Base-by-base conservation (phyloP, 1,140 invertebrate species). In the Neodiprion lecontei region DNA sequence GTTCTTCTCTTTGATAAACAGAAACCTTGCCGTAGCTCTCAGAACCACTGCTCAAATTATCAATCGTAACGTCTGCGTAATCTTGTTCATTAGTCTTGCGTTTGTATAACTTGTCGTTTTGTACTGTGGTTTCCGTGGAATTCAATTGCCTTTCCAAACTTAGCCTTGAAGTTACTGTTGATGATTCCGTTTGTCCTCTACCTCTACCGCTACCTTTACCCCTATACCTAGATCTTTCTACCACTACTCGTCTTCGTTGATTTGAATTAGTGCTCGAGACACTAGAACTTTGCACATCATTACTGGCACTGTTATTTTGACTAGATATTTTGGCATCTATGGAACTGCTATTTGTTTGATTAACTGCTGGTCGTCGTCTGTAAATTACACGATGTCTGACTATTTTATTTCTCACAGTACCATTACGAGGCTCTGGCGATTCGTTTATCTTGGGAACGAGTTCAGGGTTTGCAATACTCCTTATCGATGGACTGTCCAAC, bases 271-370 rank as follows among this genome's bases (percentile, higher is more conserved):
- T 40, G 67, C 67, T 68, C 67, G 67, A 17, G n/a, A 68, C 67
- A 40, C 21, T 68, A 11, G 67, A 68, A 68, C 67, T 68, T 68
- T 68, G 67, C 67, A 68, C 67, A 40, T 68, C 67, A 40, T 68
- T 68, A 17, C 67, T 68, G 67, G 67, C 28, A 68, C 67, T 68
- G 28, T 17, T 53, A 53, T 53, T 53, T 53, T 53, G 50, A 53
- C 50, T 53, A 53, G 50, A 53, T 53, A 53, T 53, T 11, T 53
- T 53, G 50, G 50, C 50, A 11, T 53, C 50, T 53, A 53, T 53
- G 50, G n/a, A 53, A 53, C 50, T 53, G 50, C n/a, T 1, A 53
- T 53, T 53, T 11, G 10, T 14, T 11, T 10, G 10, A 11, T 1
- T 53, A 11, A 1, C 50, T 10, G n/a, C 50, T 14, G 50, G 50